phyloP scores from a whole-genome alignment of 2,888 invertebrate genomes.

The Eupithecia vulgata region DNA sequence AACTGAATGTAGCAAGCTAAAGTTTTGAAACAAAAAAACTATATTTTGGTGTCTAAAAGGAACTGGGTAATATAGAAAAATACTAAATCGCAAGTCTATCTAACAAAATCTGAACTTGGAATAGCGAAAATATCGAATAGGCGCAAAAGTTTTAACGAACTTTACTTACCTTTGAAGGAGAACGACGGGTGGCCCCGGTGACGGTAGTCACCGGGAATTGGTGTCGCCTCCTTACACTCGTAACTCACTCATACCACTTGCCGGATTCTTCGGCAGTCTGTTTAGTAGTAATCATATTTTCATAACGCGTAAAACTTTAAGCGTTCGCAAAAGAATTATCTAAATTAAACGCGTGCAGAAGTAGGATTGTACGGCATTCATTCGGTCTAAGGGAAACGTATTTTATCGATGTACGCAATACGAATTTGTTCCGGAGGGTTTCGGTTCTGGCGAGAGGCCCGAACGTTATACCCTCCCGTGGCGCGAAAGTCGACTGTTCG shows the following conservation, averaged over 20 bases:
- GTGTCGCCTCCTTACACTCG: conserved; percentile 42
- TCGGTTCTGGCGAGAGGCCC: conserved; percentile 20
- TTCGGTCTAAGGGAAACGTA: conserved; percentile 27
- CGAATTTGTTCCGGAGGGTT: conserved; percentile 36
- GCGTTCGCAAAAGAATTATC: conserved; percentile 23
- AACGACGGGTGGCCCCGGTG: conserved; percentile 40
- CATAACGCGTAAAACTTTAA: conserved; percentile 39
- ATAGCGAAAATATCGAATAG: neutral
- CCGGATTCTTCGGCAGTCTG: conserved; percentile 48
- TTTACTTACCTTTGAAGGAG: conserved; percentile 11
- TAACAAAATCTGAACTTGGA: neutral
- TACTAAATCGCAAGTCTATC: neutral
- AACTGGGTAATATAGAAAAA: neutral
- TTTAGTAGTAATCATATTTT: conserved; percentile 53
- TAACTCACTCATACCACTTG: conserved; percentile 52
- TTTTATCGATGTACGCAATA: conserved; percentile 42
- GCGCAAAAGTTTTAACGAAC: conserved; percentile 1
- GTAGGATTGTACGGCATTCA: conserved; percentile 30
- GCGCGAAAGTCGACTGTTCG: conserved; percentile 42
- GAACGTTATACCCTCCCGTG: conserved; percentile 35
- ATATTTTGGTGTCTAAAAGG: neutral
- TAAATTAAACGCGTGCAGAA: conserved; percentile 29
- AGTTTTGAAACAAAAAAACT: neutral
- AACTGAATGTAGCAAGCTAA: neutral
- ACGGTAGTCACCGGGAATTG: conserved; percentile 13